Base-by-base conservation (phyloP, 2,888 invertebrate genomes). In the Mimumesa dahlbomi region DNA sequence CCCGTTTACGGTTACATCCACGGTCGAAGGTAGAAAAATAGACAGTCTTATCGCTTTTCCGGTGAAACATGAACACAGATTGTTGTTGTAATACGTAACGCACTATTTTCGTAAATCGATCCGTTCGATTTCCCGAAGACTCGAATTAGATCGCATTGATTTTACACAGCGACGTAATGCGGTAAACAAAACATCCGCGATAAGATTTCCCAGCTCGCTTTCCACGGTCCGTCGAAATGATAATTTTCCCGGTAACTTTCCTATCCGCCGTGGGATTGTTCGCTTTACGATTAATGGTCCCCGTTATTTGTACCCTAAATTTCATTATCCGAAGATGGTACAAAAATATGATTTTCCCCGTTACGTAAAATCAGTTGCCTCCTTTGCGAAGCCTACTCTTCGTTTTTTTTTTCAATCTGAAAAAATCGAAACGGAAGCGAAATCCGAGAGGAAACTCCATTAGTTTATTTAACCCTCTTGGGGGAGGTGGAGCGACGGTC, bases 301-400 rank as follows among this genome's bases (percentile, higher is more conserved):
- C 69, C 16, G n/a, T 22, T 19, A 22, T 40, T 16, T 36, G 34
- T 58, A 64, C 25, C 36, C 11, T 61, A 43, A 31, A 34, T 21
- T 45, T 59, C 22, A 11, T 9, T 25, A 42, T 11, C 25, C 36
- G 11, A 16, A 22, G 9, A 14, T n/a, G 14, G 45, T 70, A 70
- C 14, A 67, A 70, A 67, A 70, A 67, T 67, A 70, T 14, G 16
- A 19, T 48, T 40, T 45, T n/a, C 45, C 9, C 13, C 21, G 7
- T 48, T 25, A 14, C 5, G 16, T 9, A 34, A 34, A 34, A 34
- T 1, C 9, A 34, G n/a, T n/a, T 11, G n/a, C n/a, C n/a, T n/a
- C n/a, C n/a, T n/a, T n/a, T n/a, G n/a, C n/a, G n/a, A n/a, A n/a
- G n/a, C n/a, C n/a, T n/a, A n/a, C n/a, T n/a, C n/a, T n/a, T n/a